A percentile compares a stretch with the other conserved stretches of the same genome.
Conservation (phyloP, 2,113 vertebrate species). For the Poeciliopsis retropinna region DNA sequence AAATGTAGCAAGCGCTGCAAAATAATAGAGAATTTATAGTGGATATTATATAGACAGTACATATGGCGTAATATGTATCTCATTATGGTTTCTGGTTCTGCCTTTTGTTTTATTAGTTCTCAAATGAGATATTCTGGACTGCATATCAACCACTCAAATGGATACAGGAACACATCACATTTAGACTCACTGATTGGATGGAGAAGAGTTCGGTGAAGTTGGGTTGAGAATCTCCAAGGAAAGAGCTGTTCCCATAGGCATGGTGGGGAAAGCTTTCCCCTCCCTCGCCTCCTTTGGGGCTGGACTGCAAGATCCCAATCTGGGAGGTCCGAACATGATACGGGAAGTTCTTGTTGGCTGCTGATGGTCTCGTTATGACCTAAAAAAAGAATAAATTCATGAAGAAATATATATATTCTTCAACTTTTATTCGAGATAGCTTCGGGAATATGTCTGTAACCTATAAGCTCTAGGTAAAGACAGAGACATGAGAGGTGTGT, state of each 20-base stretch:
- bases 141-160: neutral
- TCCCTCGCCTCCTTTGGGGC: constrained; percentile 77
- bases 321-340: constrained; percentile 94
- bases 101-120: neutral
- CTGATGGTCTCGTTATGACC: constrained; percentile 91
- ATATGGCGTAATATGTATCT: neutral
- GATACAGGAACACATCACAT: neutral
- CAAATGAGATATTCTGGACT: neutral
- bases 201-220: constrained; percentile 96
- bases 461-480: neutral
- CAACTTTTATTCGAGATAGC: neutral
- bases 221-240: constrained; percentile 90
- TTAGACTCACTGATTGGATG: constrained; percentile 83
- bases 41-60: neutral
- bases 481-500: neutral
- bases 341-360: constrained; percentile 94
- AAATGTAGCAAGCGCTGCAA: neutral
- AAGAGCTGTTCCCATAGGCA: constrained; percentile 90
- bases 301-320: constrained; percentile 86
- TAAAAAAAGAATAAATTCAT: constrained; percentile 40
- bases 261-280: constrained; percentile 89
- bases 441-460: no score
- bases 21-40: neutral
- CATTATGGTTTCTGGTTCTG: neutral
- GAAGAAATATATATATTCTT: neutral